Percentiles rank a stretch among this genome's conserved stretches.
Evolutionary conservation across 2,113 vertebrate species (phyloP).

Genomic region (Plestiodon gilberti): DNA sequence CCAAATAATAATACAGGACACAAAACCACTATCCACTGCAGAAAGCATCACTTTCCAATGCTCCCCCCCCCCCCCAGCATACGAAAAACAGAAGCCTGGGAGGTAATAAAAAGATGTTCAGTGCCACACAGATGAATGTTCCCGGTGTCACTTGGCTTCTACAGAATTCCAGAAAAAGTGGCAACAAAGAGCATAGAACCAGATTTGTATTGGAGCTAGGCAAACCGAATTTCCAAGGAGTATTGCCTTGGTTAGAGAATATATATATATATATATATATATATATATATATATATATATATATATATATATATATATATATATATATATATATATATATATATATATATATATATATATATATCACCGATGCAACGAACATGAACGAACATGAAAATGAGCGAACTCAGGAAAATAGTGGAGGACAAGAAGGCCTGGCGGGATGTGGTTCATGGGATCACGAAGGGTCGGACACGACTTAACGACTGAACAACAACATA

Average conservation of each 20-base stretch:
- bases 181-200: constrained; percentile 44
- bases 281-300: not conserved
- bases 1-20: no score
- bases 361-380: no score
- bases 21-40: no score
- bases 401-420: no score
- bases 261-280: not conserved
- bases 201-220: constrained; percentile 57
- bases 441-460: no score
- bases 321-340: no score
- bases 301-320: no score
- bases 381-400: no score
- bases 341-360: no score
- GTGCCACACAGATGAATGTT: constrained; percentile 48
- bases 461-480: no score
- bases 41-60: constrained; percentile 47
- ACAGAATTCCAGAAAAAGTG: constrained; percentile 38
- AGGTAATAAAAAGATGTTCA: constrained; percentile 46
- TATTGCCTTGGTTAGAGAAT: constrained; percentile 1
- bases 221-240: constrained; percentile 52
- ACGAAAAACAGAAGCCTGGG: constrained; percentile 61
- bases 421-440: no score
- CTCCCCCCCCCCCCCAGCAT: not conserved
- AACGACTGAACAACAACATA: no score
- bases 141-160: constrained; percentile 53